These are phyloP conservation scores for Drosophila koepferae DNA, from an alignment of 2,888 invertebrate species.

Conservation along the genomic window DNA sequence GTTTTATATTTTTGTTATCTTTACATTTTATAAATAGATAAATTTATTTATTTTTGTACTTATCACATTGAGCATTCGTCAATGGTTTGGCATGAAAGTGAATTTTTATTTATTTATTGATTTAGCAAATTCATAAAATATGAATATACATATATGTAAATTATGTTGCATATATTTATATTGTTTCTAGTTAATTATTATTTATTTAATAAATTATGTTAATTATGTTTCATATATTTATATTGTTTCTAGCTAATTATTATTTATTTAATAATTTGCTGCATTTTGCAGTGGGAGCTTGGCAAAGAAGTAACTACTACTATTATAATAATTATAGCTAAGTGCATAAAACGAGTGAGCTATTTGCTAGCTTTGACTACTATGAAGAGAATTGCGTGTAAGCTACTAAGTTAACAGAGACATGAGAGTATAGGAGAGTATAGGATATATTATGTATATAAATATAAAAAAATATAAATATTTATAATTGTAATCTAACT, in stretches of 20 bases:
- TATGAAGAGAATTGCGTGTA: neutral
- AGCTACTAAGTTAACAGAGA: neutral
- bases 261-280: neutral
- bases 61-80: slow-evolving; percentile 1
- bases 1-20: neutral
- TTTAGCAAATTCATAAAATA: neutral
- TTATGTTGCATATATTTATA: neutral
- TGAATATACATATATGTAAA: too few relatives aligned
- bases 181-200: neutral
- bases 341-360: too few relatives aligned
- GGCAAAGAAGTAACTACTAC: neutral
- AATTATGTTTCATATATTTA: neutral
- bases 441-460: too few relatives aligned
- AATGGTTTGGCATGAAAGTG: neutral
- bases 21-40: too few relatives aligned
- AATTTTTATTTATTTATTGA: neutral
- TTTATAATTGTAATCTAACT: too few relatives aligned
- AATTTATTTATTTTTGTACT: neutral
- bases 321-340: slow-evolving; percentile 4
- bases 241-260: neutral
- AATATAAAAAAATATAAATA: neutral
- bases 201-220: too few relatives aligned
- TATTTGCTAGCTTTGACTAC: neutral
- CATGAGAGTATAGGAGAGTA: neutral
- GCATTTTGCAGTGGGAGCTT: neutral